Conservation (phyloP, 1,140 invertebrate species). For the Dufourea novaeangliae region DNA sequence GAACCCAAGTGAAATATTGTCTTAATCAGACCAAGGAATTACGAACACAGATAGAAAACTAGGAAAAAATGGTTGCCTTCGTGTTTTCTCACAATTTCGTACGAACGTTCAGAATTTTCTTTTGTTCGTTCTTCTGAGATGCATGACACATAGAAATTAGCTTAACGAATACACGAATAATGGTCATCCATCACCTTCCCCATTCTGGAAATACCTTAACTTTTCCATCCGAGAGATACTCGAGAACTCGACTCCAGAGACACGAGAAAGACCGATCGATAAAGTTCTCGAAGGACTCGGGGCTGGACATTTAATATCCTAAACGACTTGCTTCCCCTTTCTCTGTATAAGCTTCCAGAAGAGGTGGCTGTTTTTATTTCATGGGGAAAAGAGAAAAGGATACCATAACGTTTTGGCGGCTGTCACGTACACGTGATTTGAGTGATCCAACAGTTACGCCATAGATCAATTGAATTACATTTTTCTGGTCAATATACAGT, state of each 20-base stretch:
- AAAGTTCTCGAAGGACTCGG: conserved; percentile 24
- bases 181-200: conserved; percentile 17
- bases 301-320: conserved; percentile 35
- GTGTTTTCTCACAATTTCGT: too few relatives aligned
- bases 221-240: conserved; percentile 20
- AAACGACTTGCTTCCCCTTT: conserved; percentile 2
- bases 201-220: conserved; percentile 5
- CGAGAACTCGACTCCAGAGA: conserved; percentile 10
- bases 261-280: conserved; percentile 34
- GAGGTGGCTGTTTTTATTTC: neutral
- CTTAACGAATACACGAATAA: neutral
- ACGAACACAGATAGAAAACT: too few relatives aligned
- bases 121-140: neutral
- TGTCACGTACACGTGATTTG: too few relatives aligned
- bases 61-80: too few relatives aligned
- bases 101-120: neutral
- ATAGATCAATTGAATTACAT: too few relatives aligned
- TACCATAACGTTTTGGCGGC: too few relatives aligned
- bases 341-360: neutral
- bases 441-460: too few relatives aligned
- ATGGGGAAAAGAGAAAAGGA: neutral
- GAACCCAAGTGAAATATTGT: too few relatives aligned
- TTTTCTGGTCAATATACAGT: too few relatives aligned
- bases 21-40: too few relatives aligned
- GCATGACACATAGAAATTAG: neutral